Conservation (phyloP, 2,113 vertebrate species). For the Sciurus niger region DNA sequence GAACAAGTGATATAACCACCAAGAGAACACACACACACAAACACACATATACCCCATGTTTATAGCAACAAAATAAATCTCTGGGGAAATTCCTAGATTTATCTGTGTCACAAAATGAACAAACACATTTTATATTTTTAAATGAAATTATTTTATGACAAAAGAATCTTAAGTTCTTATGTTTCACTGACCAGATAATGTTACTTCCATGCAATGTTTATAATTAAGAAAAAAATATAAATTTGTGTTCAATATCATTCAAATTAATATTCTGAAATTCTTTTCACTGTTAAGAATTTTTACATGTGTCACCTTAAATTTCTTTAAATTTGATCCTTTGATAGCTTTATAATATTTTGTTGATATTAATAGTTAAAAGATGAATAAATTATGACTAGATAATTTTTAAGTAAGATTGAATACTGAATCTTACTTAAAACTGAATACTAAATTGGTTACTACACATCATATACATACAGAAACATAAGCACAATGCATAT, state of each 20-base stretch:
- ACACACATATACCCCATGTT: neutral
- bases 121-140: neutral
- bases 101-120: neutral
- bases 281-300: neutral
- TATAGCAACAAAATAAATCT: neutral
- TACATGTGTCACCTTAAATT: neutral
- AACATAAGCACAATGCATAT: neutral
- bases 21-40: neutral
- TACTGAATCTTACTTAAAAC: neutral
- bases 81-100: neutral
- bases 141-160: neutral
- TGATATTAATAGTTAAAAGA: neutral
- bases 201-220: neutral
- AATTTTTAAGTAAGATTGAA: neutral
- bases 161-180: neutral
- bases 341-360: neutral
- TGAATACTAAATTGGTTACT: neutral
- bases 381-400: neutral
- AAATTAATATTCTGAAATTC: conserved; percentile 1
- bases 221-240: neutral
- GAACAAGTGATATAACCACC: neutral
- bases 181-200: neutral
- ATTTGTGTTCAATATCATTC: neutral
- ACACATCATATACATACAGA: neutral
- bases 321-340: neutral